Base-by-base conservation (phyloP, 2,113 vertebrate genomes). In the Scophthalmus maximus region DNA sequence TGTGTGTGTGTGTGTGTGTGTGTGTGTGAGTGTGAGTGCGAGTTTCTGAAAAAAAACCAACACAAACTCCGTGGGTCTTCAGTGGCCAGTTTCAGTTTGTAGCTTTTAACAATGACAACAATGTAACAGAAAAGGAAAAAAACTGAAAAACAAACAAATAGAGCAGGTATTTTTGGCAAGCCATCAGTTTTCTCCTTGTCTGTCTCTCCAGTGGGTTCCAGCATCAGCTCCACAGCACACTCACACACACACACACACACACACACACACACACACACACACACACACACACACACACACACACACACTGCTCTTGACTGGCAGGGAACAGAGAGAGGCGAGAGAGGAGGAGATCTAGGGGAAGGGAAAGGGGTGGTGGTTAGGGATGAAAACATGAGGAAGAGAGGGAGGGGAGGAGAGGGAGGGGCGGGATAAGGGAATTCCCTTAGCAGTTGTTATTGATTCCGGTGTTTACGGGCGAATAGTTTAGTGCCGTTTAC, bases 371-470 rank as follows among this genome's bases (percentile, higher is more conserved):
- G 58, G 85, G 79, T 87, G 82, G 87, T 82, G 84, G 84, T 89
- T 65, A 67, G 71, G 82, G 76, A 87, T 84, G 69, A 84, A 87
- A 88, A 85, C 82, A 83, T 42, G 78, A 61, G 56, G 84, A 82
- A 70, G 78, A 73, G 72, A 78, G 67, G 79, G 59, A 53, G 23
- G 26, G 80, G 53, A 82, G 74, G 83, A 88, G 81, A 82, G 79
- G 84, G 80, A 75, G 73, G 74, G 87, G 87, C 74, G 91, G 93
- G 93, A 94, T 92, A 90, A 91, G 91, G 92, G 92, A 96, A 98
- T 95, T 95, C 96, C 96, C 95, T 88, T 89, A 97, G 94, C 95
- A 95, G 96, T 97, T 97, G 95, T 98, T 97, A 97, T 95, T 97
- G 95, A 98, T 97, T 97, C 93, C 94, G 93, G 92, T 95, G 92